These are phyloP conservation scores for Drosophila heteroneura DNA, from an alignment of 2,888 invertebrate genomes.

Conservation along the genomic window DNA sequence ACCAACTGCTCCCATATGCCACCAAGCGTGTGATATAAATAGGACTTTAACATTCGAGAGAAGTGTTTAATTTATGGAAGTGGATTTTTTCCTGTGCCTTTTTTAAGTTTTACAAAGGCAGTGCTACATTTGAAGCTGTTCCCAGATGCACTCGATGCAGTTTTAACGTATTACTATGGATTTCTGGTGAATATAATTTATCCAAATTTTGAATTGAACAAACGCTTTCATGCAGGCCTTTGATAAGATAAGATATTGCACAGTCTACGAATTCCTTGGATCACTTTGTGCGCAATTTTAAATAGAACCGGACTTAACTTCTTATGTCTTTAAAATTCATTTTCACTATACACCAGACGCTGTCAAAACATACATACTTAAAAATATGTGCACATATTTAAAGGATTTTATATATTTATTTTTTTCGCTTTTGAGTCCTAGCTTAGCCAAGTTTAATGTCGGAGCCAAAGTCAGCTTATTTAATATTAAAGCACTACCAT, in stretches of 20 bases:
- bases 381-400: background rate
- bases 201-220: background rate
- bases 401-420: slow-evolving; percentile 1
- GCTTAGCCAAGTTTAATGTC: slow-evolving; percentile 36
- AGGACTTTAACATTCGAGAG: too few species aligned
- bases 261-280: background rate
- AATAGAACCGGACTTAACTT: background rate
- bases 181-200: background rate
- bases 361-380: background rate
- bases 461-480: slow-evolving; percentile 61
- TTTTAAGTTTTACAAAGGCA: background rate
- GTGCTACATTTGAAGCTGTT: background rate
- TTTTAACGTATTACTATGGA: background rate
- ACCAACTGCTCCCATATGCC: background rate
- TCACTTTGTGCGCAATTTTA: too few species aligned
- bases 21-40: background rate
- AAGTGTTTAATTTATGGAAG: background rate
- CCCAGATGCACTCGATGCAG: background rate
- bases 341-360: background rate
- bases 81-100: background rate
- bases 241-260: background rate
- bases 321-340: background rate
- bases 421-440: background rate
- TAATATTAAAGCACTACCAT: slow-evolving; percentile 64
- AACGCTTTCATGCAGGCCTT: background rate